Evolutionary conservation across 2,113 vertebrate species (phyloP).

Genomic region (Strix uralensis): DNA sequence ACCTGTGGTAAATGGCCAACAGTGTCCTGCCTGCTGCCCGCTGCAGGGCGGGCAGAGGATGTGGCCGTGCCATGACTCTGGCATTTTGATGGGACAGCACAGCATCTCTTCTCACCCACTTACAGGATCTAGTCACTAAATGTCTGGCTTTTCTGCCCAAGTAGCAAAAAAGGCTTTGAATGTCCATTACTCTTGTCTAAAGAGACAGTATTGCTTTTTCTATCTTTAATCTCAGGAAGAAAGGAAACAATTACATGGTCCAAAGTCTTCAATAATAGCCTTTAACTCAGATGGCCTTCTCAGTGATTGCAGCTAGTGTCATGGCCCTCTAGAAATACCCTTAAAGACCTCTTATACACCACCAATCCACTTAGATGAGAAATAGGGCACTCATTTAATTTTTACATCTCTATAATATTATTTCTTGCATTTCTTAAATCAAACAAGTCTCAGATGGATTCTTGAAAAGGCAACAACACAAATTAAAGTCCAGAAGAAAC

Average conservation of each 20-base stretch:
- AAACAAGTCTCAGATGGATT: background rate
- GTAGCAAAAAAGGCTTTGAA: background rate
- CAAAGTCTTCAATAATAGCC: background rate
- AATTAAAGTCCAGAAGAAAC: background rate
- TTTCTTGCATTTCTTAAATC: background rate
- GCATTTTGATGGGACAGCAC: background rate
- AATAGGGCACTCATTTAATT: background rate
- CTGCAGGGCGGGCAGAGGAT: background rate
- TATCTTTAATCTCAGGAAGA: background rate
- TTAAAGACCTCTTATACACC: background rate
- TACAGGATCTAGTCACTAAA: background rate
- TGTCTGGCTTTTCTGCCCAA: background rate
- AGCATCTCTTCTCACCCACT: background rate
- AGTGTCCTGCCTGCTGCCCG: background rate
- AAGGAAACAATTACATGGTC: background rate
- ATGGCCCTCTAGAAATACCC: background rate
- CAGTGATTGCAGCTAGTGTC: background rate
- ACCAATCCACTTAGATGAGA: background rate
- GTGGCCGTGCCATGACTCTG: background rate
- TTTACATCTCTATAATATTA: background rate
- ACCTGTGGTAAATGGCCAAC: background rate
- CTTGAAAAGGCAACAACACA: background rate
- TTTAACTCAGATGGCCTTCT: background rate
- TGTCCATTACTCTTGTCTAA: background rate
- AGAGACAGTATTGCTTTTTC: background rate